Percentiles rank a stretch among this genome's conserved stretches.
Evolutionary conservation across 1,140 invertebrate species (phyloP).

Genomic region (Neodiprion lecontei): DNA sequence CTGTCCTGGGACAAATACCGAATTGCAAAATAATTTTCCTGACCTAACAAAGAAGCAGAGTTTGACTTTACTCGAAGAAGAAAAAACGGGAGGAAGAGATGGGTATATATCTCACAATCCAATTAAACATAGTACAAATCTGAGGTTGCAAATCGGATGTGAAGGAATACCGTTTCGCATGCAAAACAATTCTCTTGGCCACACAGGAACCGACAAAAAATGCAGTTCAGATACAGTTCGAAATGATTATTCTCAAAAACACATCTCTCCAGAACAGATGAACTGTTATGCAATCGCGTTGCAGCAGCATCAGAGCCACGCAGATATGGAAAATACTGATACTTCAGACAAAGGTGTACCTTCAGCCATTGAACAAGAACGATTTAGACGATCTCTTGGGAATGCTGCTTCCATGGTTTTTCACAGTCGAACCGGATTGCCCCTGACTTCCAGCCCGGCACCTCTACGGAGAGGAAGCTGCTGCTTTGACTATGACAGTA

Average conservation of each 20-base stretch:
- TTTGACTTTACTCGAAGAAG: not conserved
- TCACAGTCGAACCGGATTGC: constrained; percentile 81
- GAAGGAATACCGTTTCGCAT: not conserved
- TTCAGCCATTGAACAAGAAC: constrained; percentile 73
- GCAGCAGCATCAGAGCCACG: not conserved
- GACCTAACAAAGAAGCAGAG: not conserved
- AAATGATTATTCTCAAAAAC: not conserved
- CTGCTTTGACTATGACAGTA: constrained; percentile 87
- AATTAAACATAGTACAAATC: not conserved
- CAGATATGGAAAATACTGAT: constrained; percentile 33
- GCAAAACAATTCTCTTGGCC: not conserved
- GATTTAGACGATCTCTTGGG: constrained; percentile 78
- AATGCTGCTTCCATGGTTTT: constrained; percentile 86
- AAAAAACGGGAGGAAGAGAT: not conserved
- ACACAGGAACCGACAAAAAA: not conserved
- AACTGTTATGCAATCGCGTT: not conserved
- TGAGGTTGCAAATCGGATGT: not conserved
- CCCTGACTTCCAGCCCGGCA: constrained; percentile 87
- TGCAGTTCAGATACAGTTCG: not conserved
- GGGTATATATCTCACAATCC: not conserved
- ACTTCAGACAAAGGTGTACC: constrained; percentile 63
- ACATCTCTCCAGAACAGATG: not conserved
- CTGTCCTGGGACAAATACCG: not conserved
- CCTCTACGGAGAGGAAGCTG: constrained; percentile 77
- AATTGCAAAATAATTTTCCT: not conserved